A percentile compares a stretch with the other conserved stretches of the same genome.
phyloP scores from a whole-genome alignment of 1,140 invertebrate species.

The Microplitis demolitor region DNA sequence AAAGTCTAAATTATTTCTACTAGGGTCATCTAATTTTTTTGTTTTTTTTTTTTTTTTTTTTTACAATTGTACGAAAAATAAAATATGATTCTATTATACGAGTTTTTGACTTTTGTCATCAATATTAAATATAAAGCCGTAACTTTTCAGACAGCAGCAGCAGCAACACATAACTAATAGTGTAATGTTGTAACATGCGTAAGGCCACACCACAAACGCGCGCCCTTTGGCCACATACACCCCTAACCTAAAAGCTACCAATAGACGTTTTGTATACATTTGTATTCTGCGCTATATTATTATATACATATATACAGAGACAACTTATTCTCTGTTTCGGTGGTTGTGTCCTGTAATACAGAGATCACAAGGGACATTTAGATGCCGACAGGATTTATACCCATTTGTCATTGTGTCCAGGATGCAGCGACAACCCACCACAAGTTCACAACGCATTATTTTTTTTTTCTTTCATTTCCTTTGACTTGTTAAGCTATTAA shows the following conservation, averaged over 20 bases:
- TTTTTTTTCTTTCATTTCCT: neutral
- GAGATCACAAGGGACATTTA: conserved; percentile 44
- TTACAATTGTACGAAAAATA: too few relatives aligned
- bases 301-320: neutral
- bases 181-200: conserved; percentile 36
- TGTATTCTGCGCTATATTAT: conserved; percentile 2
- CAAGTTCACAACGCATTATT: neutral
- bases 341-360: conserved; percentile 24
- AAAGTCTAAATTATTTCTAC: too few relatives aligned
- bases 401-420: neutral
- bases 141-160: conserved; percentile 43
- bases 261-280: neutral
- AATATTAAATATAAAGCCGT: conserved; percentile 39
- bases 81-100: too few relatives aligned
- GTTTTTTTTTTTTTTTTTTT: too few relatives aligned
- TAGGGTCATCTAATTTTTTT: too few relatives aligned
- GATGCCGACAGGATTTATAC: neutral
- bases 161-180: conserved; percentile 51
- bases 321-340: neutral
- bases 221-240: too few relatives aligned
- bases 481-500: neutral
- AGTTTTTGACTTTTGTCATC: too few relatives aligned
- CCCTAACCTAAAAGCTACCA: conserved; percentile 28
- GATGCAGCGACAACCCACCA: neutral
- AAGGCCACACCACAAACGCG: conserved; percentile 34